phyloP scores from a whole-genome alignment of 1,140 invertebrate genomes.

The Neotoxoptera formosana region DNA sequence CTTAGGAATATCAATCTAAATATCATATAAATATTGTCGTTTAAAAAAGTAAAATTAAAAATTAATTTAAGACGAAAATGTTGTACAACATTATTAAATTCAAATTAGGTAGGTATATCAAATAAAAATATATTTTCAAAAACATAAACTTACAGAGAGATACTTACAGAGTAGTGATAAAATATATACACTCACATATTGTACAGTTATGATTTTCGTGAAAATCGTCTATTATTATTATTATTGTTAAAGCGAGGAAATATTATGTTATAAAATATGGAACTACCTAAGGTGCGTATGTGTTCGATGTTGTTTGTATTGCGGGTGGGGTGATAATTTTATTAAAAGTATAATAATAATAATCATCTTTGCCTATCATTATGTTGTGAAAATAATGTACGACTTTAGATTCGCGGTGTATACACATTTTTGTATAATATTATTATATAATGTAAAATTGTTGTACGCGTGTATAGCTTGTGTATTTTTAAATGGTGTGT shows the following conservation, averaged over 20 bases:
- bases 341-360: background rate
- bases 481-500: background rate
- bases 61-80: no score
- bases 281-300: no score
- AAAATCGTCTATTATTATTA: background rate
- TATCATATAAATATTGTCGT: background rate
- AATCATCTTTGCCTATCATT: background rate
- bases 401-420: background rate
- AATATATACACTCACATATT: background rate
- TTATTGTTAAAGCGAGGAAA: background rate
- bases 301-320: background rate
- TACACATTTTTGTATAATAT: background rate
- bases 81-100: no score
- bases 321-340: background rate
- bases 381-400: background rate
- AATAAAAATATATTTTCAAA: no score
- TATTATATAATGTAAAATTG: background rate
- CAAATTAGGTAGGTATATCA: no score
- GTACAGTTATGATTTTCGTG: no score
- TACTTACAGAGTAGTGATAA: background rate
- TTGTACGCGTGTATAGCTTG: background rate
- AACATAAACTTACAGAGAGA: no score
- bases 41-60: no score
- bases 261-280: no score
- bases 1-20: background rate